Evolutionary conservation across 35 echinoderm and acorn worm species (phyloP).

Genomic region (Amphiura filiformis): DNA sequence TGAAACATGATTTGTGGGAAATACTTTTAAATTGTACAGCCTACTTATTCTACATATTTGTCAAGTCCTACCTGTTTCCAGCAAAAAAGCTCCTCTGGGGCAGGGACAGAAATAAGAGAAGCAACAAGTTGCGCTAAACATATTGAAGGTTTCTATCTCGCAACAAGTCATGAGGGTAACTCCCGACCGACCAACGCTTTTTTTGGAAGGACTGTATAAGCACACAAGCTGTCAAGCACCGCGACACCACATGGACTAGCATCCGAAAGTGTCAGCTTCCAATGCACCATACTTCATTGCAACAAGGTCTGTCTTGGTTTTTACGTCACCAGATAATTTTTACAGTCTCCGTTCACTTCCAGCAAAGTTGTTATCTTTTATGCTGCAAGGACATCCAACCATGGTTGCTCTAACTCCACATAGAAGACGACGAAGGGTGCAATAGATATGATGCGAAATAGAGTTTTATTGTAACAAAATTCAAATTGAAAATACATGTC

Average conservation of each 20-base stretch:
- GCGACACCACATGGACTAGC: not conserved
- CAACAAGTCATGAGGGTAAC: constrained; percentile 4
- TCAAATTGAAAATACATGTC: not conserved
- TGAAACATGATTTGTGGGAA: no score
- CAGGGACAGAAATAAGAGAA: not conserved
- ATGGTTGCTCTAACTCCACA: no score
- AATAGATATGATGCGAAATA: no score
- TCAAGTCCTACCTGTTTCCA: constrained; percentile 1
- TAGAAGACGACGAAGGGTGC: no score
- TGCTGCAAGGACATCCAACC: no score
- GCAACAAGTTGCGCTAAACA: not conserved
- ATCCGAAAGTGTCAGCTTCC: not conserved
- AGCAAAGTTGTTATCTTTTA: no score
- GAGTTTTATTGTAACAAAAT: no score
- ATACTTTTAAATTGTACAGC: no score
- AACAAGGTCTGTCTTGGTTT: not conserved
- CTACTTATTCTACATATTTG: no score
- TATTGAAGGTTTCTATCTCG: not conserved
- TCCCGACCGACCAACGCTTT: not conserved
- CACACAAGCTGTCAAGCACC: not conserved
- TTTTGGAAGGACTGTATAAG: not conserved
- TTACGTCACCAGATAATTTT: not conserved
- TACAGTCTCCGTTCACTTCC: no score
- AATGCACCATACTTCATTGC: constrained; percentile 2
- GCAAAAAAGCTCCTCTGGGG: not conserved